A percentile compares a stretch with the other conserved stretches of the same genome.
phyloP scores from a whole-genome alignment of 92 coral and sea anemone species.

The Zoanthus sansibaricus region DNA sequence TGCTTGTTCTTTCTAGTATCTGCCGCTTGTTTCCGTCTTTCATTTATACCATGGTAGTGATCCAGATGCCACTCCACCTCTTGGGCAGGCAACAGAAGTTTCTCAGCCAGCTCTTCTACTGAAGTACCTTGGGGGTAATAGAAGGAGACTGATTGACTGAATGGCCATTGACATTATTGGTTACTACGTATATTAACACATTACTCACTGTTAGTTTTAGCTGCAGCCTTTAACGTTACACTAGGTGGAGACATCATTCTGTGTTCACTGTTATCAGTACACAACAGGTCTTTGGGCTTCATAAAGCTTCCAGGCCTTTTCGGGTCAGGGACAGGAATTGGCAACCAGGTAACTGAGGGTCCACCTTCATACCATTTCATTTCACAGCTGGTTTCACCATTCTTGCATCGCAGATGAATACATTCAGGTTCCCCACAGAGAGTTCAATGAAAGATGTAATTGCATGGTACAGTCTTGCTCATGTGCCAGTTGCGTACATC shows the following conservation, averaged over 20 bases:
- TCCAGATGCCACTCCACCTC: constrained; percentile 41
- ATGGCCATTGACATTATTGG: not conserved
- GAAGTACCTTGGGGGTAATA: constrained; percentile 30
- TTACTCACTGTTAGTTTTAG: constrained; percentile 43
- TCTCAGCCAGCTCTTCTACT: constrained; percentile 48
- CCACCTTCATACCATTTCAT: constrained; percentile 43
- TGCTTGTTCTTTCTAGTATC: too few relatives aligned
- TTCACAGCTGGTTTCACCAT: constrained; percentile 53
- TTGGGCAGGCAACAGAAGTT: constrained; percentile 37
- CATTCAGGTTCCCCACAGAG: constrained; percentile 52
- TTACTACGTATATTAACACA: too few relatives aligned
- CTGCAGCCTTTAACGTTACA: constrained; percentile 37
- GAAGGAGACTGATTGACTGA: not conserved
- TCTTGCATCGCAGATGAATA: constrained; percentile 58
- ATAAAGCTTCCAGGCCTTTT: constrained; percentile 30
- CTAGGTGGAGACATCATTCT: constrained; percentile 41
- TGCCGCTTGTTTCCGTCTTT: too few relatives aligned
- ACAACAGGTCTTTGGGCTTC: constrained; percentile 15
- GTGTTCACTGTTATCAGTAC: constrained; percentile 5
- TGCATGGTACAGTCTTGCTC: constrained; percentile 39
- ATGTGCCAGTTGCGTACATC: constrained; percentile 47
- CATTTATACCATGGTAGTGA: not conserved
- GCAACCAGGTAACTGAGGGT: constrained; percentile 54
- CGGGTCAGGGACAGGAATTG: constrained; percentile 38
- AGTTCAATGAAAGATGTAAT: constrained; percentile 58